phyloP scores from a whole-genome alignment of 1,140 invertebrate genomes.

The Ptiloglossa arizonensis region DNA sequence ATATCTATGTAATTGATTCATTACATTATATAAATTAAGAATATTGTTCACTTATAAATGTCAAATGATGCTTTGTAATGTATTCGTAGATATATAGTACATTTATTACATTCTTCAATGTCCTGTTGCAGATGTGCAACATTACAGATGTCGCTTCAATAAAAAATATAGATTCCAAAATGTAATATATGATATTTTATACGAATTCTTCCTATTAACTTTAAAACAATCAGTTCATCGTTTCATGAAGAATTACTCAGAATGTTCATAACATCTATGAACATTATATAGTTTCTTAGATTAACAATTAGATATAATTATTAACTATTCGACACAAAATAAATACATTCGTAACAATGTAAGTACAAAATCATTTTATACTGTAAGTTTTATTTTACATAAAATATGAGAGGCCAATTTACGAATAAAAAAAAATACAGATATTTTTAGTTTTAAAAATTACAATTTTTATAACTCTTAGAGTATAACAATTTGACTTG shows the following conservation, averaged over 20 bases:
- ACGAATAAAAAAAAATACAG: constrained; percentile 46
- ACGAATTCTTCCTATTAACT: not conserved
- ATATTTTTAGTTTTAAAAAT: constrained; percentile 4
- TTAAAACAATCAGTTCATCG: not conserved
- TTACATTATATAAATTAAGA: constrained; percentile 10
- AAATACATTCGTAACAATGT: constrained; percentile 39
- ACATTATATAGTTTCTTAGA: constrained; percentile 45
- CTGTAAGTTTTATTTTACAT: constrained; percentile 41
- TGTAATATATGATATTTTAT: constrained; percentile 10
- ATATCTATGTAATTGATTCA: constrained; percentile 26
- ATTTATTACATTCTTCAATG: constrained; percentile 22
- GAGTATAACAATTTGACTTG: constrained; percentile 3
- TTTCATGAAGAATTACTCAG: constrained; percentile 40
- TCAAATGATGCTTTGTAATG: constrained; percentile 25
- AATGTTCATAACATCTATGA: constrained; percentile 35
- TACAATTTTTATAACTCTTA: constrained; percentile 39
- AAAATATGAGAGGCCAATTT: constrained; percentile 24
- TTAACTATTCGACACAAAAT: constrained; percentile 36
- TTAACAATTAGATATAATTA: constrained; percentile 47
- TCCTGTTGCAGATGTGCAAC: constrained; percentile 15
- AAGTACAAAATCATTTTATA: constrained; percentile 35
- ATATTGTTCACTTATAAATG: constrained; percentile 16
- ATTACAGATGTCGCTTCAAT: constrained; percentile 4
- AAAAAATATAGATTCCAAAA: constrained; percentile 23
- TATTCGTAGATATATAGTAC: constrained; percentile 27